These are phyloP conservation scores for Coecobrya sp. DNA, from an alignment of 2,888 invertebrate genomes.

Conservation along the genomic window DNA sequence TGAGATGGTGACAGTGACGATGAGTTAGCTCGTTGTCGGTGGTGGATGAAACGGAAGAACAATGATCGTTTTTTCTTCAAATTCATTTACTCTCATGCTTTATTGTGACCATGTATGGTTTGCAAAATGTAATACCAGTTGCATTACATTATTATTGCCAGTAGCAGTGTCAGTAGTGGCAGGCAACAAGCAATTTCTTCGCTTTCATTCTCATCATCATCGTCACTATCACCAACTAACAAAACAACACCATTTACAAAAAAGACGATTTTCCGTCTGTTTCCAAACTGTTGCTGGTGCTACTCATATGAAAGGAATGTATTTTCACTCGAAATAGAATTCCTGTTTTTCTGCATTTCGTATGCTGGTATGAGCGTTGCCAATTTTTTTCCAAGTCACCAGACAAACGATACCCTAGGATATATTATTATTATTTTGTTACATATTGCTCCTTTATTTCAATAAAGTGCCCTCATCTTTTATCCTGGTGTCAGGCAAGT, in stretches of 20 bases:
- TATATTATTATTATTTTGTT: too few species aligned
- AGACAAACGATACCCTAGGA: not conserved
- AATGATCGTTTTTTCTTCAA: not conserved
- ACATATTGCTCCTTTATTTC: conserved; percentile 39
- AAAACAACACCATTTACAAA: not conserved
- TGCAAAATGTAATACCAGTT: conserved; percentile 12
- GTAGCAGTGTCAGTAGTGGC: not conserved
- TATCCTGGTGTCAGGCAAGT: conserved; percentile 31
- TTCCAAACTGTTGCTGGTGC: conserved; percentile 29
- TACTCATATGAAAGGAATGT: too few species aligned
- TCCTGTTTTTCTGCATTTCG: conserved; percentile 24
- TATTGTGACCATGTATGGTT: not conserved
- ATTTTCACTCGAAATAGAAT: not conserved
- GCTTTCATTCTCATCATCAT: not conserved
- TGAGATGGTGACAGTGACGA: not conserved
- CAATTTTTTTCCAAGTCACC: conserved; percentile 48
- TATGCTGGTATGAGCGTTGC: not conserved
- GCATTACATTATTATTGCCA: conserved; percentile 8
- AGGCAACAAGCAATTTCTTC: not conserved
- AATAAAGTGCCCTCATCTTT: conserved; percentile 61
- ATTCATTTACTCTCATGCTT: not conserved
- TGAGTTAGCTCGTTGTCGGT: not conserved
- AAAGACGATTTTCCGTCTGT: not conserved
- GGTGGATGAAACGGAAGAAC: not conserved
- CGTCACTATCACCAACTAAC: not conserved